These are phyloP conservation scores for Callospermophilus lateralis DNA, from an alignment of 2,113 vertebrate species.

Conservation along the genomic window DNA sequence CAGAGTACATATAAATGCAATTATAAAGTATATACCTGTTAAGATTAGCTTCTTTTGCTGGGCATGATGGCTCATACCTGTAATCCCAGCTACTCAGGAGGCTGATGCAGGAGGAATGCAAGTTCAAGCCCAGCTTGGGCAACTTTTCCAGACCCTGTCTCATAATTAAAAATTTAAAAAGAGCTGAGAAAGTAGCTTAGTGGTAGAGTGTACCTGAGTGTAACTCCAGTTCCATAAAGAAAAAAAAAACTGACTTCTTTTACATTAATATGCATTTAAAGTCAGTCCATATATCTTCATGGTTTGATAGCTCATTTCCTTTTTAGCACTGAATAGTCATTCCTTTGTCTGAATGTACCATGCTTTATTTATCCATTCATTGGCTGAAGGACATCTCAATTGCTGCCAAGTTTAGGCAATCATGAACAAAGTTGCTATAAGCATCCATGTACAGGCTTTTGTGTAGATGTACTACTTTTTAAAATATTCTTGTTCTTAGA, in stretches of 20 bases:
- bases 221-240: too few relatives aligned
- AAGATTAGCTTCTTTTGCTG: background rate
- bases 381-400: background rate
- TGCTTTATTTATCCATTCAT: background rate
- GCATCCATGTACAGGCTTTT: background rate
- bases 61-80: too few relatives aligned
- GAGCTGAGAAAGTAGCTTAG: too few relatives aligned
- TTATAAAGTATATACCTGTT: background rate
- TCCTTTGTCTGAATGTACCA: background rate
- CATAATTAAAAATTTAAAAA: too few relatives aligned
- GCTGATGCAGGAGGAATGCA: too few relatives aligned
- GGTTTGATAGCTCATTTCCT: background rate
- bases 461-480: background rate
- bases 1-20: background rate
- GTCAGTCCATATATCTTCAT: background rate
- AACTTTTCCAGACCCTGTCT: too few relatives aligned
- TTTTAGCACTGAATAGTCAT: background rate
- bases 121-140: too few relatives aligned
- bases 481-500: conserved; percentile 16
- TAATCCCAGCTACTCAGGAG: too few relatives aligned
- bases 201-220: too few relatives aligned
- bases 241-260: background rate
- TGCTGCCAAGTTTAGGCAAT: background rate
- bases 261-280: background rate
- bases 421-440: background rate